Evolutionary conservation across 1,140 invertebrate genomes (phyloP).

Genomic region (Cardiocondyla obscurior): DNA sequence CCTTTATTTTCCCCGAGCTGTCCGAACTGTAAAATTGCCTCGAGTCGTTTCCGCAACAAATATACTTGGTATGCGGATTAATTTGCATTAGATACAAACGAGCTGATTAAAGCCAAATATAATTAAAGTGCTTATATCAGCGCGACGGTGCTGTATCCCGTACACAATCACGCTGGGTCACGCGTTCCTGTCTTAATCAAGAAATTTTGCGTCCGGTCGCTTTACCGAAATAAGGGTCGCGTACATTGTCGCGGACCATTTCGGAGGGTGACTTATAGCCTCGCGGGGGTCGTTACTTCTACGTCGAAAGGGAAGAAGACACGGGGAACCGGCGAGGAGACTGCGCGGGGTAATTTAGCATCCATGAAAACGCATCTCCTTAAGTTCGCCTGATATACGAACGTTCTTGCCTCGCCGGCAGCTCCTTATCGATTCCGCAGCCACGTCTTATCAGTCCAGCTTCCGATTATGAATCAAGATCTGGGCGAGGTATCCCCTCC

Average conservation of each 20-base stretch:
- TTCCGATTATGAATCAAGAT: constrained; percentile 13
- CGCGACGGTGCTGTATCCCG: constrained; percentile 19
- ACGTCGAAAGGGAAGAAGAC: constrained; percentile 57
- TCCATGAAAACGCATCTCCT: constrained; percentile 49
- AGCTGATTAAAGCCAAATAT: not conserved
- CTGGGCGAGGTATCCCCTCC: not conserved
- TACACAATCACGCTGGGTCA: constrained; percentile 65
- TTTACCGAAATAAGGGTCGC: not conserved
- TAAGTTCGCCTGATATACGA: constrained; percentile 40
- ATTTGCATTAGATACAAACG: not conserved
- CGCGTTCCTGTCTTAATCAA: constrained; percentile 78
- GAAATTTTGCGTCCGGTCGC: constrained; percentile 74
- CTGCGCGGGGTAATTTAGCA: constrained; percentile 55
- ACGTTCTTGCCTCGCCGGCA: not conserved
- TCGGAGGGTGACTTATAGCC: constrained; percentile 74
- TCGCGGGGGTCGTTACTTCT: constrained; percentile 71
- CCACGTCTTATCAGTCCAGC: not conserved
- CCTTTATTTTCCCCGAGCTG: not conserved
- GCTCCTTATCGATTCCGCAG: not conserved
- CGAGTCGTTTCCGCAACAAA: not conserved
- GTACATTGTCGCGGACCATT: constrained; percentile 70
- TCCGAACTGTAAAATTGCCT: not conserved
- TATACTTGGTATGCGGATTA: not conserved
- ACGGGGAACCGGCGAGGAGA: constrained; percentile 57
- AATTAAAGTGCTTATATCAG: not conserved